phyloP scores from a whole-genome alignment of 2,113 vertebrate genomes.

The Emydura subglobosa region DNA sequence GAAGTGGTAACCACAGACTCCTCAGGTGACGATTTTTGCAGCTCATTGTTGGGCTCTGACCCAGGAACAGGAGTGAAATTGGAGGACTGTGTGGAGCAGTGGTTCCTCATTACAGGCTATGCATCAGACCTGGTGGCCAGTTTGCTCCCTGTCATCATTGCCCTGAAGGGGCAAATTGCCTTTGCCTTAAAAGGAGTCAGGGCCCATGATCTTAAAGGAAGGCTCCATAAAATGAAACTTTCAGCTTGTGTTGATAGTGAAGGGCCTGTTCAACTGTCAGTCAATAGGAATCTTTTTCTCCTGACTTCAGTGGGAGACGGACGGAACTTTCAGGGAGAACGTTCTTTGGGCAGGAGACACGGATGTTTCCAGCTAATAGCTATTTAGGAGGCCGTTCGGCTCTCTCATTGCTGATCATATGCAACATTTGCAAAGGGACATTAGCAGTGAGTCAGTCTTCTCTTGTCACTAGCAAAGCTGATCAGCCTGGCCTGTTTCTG shows the following conservation, averaged over 20 bases:
- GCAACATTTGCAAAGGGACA: background rate
- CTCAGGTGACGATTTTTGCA: fast-evolving
- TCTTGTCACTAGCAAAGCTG: background rate
- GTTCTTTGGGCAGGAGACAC: fast-evolving
- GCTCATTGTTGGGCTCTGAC: fast-evolving
- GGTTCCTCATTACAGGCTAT: background rate
- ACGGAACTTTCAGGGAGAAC: fast-evolving
- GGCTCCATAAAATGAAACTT: background rate
- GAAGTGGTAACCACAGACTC: fast-evolving
- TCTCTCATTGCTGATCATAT: background rate
- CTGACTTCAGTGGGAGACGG: background rate
- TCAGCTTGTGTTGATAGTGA: fast-evolving
- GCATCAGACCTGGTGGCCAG: background rate
- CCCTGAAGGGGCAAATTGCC: fast-evolving
- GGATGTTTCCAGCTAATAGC: fast-evolving
- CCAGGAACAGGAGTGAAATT: background rate
- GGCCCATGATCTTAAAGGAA: background rate
- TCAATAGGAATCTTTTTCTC: fast-evolving
- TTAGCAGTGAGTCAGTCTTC: background rate
- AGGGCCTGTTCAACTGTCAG: fast-evolving
- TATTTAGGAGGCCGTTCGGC: background rate
- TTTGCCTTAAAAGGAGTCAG: fast-evolving
- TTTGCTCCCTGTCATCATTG: background rate
- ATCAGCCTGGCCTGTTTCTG: background rate
- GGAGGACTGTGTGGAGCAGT: fast-evolving